Evolutionary conservation across 2,888 invertebrate species (phyloP), one percentile per base, ranked within the genome.

Genomic region (Sepioteuthis lessoniana): DNA sequence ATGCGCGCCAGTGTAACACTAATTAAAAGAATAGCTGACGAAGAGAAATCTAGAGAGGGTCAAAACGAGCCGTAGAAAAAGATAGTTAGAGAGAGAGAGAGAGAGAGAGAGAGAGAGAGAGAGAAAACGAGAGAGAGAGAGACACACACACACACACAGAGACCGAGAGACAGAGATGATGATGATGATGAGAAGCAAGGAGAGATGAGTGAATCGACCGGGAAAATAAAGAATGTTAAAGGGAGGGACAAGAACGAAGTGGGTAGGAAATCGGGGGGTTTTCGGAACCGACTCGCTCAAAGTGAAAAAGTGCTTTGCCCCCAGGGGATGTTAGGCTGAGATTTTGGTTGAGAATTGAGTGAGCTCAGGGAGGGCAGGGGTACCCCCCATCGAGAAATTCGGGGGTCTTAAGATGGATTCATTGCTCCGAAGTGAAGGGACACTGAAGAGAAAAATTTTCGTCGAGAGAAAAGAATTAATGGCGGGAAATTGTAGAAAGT

Each of bases 281-380:
- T n/a, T n/a, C 76, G 76, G 76, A 76, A 35, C 76, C 76, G 76
- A 76, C 76, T 76, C n/a, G 76, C 76, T 76, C 76, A 76, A 76
- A 76, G 76, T 76, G 76, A 76, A 76, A 76, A 76, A 76, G 76
- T 76, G 76, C 76, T 76, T 76, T 76, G 76, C 76, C 76, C 76
- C 76, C 76, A 76, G 76, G 76, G 76, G 76, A n/a, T 76, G n/a
- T 76, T 76, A 76, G n/a, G n/a, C n/a, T 76, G n/a, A 76, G 76
- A 76, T 76, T 76, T 76, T 76, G 76, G 76, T 76, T 76, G 76
- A 76, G 76, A n/a, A 76, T 76, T 35, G 76, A 76, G n/a, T 10
- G 76, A 35, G n/a, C 76, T 16, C n/a, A n/a, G 76, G 76, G n/a
- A 76, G 25, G 76, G 76, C 76, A 76, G 76, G 76, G 76, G 76